Percentiles rank a stretch among this genome's conserved stretches.
These are phyloP conservation scores for Itoplectis maculator DNA, from an alignment of 2,888 invertebrate species.

Conservation along the genomic window DNA sequence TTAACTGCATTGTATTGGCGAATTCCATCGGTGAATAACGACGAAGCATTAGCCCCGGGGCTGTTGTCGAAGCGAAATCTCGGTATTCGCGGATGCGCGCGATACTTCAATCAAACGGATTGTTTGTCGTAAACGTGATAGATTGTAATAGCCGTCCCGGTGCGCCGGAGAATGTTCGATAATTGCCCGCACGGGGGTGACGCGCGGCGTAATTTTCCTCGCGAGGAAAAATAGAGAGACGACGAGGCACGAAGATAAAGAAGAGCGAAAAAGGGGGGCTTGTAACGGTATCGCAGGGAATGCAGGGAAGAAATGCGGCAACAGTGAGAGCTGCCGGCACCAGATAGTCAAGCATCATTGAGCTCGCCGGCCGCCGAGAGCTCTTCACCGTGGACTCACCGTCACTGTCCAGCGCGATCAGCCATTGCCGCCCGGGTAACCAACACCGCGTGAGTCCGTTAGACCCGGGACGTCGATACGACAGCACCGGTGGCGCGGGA, in stretches of 20 bases:
- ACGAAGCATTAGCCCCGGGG: not conserved
- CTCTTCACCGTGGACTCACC: conserved; percentile 31
- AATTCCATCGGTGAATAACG: conserved; percentile 9
- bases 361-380: conserved; percentile 24
- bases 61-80: conserved; percentile 13
- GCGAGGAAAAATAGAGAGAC: conserved; percentile 23
- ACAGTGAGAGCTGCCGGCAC: conserved; percentile 37
- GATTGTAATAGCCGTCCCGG: not conserved
- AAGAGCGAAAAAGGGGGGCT: conserved; percentile 49
- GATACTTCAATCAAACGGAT: conserved; percentile 11
- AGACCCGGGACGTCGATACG: not conserved
- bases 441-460: conserved; percentile 18
- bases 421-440: conserved; percentile 50
- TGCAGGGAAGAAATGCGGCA: conserved; percentile 42
- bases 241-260: conserved; percentile 25
- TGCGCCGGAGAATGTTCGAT: not conserved
- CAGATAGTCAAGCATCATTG: conserved; percentile 66
- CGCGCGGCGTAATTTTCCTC: conserved; percentile 20
- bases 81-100: not conserved
- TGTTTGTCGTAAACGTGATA: not conserved
- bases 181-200: not conserved
- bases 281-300: conserved; percentile 55
- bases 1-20: not conserved
- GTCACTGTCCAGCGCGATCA: conserved; percentile 40
- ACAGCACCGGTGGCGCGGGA: not conserved